phyloP scores from a whole-genome alignment of 2,113 vertebrate species.

The Mus musculus region GRCm39 chr11:30185501-30186000 shows the following conservation, averaged over 20 bases:
- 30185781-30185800: not conserved
- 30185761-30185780: too few relatives aligned
- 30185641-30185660: not conserved
- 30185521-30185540: not conserved
- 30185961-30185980: not conserved
- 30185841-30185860: not conserved
- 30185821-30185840: not conserved
- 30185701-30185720: not conserved
- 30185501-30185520: not conserved
- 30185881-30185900: not conserved
- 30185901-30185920: too few relatives aligned
- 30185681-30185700: not conserved
- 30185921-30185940: not conserved
- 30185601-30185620: too few relatives aligned
- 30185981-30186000: not conserved
- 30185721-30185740: too few relatives aligned
- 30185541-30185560: not conserved
- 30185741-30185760: too few relatives aligned
- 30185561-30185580: not conserved
- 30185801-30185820: not conserved
- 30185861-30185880: too few relatives aligned
- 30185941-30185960: not conserved
- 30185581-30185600: not conserved
- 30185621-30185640: not conserved
- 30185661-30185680: not conserved